Base-by-base conservation (phyloP, 1,140 invertebrate genomes). In the Octopus sinensis region DNA sequence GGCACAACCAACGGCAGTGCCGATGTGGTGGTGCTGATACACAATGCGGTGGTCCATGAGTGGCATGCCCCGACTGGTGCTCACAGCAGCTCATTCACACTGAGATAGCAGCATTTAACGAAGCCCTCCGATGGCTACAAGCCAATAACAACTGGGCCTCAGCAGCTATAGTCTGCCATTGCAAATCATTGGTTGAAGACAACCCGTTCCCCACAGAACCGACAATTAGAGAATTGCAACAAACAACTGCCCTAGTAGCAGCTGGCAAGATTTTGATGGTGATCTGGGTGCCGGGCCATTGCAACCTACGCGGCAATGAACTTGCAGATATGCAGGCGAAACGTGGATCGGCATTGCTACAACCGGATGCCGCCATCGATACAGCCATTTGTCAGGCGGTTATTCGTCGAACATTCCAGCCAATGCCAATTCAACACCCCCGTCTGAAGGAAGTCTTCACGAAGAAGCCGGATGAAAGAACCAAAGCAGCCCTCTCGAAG, bases 11-110 rank as follows among this genome's bases (percentile, higher is more conserved):
- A 68, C 62, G 62, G 62, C 62, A n/a, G 62, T 10, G 62, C 62
- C 9, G 62, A n/a, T 68, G n/a, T 68, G 62, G 62, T 68, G n/a
- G 62, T 68, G 9, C n/a, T 68, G 9, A 68, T 10, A 68, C 62
- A 68, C n/a, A 68, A 9, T n/a, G 62, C 9, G n/a, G 9, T 68
- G 9, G 62, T 68, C 62, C 62, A 68, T 9, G 62, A 68, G n/a
- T 68, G 62, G 62, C 62, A 68, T 68, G 62, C 62, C 9, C 62
- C 62, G n/a, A 68, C 62, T 68, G 62, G 62, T 68, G 62, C n/a
- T n/a, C 62, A 68, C n/a, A 68, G 62, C 62, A 68, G 62, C n/a
- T 68, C 62, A 68, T 68, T 68, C 62, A 68, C 62, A 10, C 62
- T 9, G 62, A 68, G 62, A 68, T 9, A 68, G n/a, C n/a, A 68